Evolutionary conservation across 2,888 invertebrate species (phyloP), one percentile per base, ranked within the genome.

Genomic region (Adela reaumurella): DNA sequence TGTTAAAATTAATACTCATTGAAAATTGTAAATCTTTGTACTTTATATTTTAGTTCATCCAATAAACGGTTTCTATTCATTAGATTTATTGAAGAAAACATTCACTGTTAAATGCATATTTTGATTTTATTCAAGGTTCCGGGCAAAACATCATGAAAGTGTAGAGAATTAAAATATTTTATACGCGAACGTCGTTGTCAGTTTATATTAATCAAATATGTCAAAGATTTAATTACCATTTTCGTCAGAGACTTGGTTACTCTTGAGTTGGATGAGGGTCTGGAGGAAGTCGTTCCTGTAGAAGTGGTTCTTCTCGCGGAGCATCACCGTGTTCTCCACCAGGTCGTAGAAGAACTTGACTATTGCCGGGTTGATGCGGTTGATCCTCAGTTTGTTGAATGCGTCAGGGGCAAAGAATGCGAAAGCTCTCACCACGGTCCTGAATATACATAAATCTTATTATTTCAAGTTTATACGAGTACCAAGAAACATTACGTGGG

Each of bases 281-380:
- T 83, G 81, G 50, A 83, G 59, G 57, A 82, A 82, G 57, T 83
- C 83, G 51, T 79, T 76, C 44, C 81, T 62, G 24, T 63, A 67
- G 48, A 70, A 63, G 4, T 59, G 57, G 54, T 74, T 58, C 44
- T 62, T 62, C 50, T 67, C 56, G 1, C 80, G 62, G 52, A 70
- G 69, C 16, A 65, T 63, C 2, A 79, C 72, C 0, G 71, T 76
- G 48, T 65, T 65, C 52, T 64, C 64, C 1, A 80, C 74, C 41
- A 76, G 59, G 18, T 65, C 66, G 49, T 61, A 64, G 58, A 76
- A 79, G 57, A 79, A 80, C 18, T 68, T 59, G 41, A 68, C 65
- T 29, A 71, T 69, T 20, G 63, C 63, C 2, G 66, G 62, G 55
- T 66, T 70, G 10, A 74, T 72, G 2, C 74, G 63, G 50, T 61